Evolutionary conservation across 2,797 vertebrate genomes (phyloP).

Genomic region (Epinephelus coioides): DNA sequence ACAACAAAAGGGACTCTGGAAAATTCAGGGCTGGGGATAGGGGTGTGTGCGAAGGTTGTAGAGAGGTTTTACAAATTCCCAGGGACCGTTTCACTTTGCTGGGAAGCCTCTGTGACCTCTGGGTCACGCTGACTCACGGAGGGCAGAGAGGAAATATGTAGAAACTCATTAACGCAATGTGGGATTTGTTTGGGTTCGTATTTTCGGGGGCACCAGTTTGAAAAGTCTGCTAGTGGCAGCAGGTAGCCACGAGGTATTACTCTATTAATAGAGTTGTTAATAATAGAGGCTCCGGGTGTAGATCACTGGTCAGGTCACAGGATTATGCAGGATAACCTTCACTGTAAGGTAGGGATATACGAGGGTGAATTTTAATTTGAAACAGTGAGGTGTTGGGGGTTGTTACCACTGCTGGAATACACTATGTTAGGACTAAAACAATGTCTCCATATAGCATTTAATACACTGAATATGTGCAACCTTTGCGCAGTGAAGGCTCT

Average conservation of each 20-base stretch:
- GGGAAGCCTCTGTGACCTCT: conserved; percentile 55
- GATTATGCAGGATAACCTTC: conserved; percentile 52
- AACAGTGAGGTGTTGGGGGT: background rate
- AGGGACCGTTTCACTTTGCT: conserved; percentile 66
- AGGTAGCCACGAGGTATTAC: conserved; percentile 41
- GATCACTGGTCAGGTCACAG: conserved; percentile 39
- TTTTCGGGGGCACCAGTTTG: conserved; percentile 23
- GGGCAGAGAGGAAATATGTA: conserved; percentile 38
- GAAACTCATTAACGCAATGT: conserved; percentile 58
- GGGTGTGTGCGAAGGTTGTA: conserved; percentile 33
- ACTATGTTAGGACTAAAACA: background rate
- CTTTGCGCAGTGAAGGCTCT: too few species aligned
- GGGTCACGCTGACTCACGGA: conserved; percentile 54
- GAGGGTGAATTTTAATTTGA: conserved; percentile 12
- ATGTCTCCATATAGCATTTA: background rate
- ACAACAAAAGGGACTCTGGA: conserved; percentile 22
- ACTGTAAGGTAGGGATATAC: conserved; percentile 7
- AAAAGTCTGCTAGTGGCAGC: conserved; percentile 38
- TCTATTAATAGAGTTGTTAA: conserved; percentile 47
- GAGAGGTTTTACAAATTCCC: conserved; percentile 58
- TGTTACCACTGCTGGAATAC: background rate
- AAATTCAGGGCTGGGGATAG: background rate
- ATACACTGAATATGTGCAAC: background rate
- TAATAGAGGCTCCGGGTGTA: conserved; percentile 45
- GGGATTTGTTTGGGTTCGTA: conserved; percentile 65